Evolutionary conservation across 1,140 invertebrate species (phyloP).

Genomic region (Drosophila kanapiae): DNA sequence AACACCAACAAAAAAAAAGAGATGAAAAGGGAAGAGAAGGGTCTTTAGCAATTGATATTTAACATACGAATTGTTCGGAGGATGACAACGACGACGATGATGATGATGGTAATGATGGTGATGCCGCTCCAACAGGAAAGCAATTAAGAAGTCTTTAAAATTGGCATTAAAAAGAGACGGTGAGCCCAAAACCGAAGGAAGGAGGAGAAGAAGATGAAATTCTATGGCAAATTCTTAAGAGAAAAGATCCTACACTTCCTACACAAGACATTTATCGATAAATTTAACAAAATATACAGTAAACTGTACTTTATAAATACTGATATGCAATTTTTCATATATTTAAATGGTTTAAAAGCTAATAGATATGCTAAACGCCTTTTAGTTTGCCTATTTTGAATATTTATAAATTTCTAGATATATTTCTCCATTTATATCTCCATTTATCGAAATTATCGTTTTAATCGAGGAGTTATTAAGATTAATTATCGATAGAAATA

Average conservation of each 20-base stretch:
- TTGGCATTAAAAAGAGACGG: neutral
- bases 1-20: neutral
- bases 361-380: neutral
- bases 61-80: slow-evolving; percentile 40
- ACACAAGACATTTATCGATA: neutral
- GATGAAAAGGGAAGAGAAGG: neutral
- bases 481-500: too few species aligned
- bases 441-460: neutral
- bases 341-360: too few species aligned
- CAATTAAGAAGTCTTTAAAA: slow-evolving; percentile 9
- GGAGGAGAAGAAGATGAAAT: neutral
- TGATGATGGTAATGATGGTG: slow-evolving; percentile 11
- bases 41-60: slow-evolving; percentile 52
- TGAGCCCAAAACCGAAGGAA: neutral
- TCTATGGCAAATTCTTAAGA: neutral
- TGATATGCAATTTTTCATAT: neutral
- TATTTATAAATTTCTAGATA: too few species aligned
- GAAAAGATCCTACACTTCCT: neutral
- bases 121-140: neutral
- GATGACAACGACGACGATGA: slow-evolving; percentile 24
- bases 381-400: too few species aligned
- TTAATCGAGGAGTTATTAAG: neutral
- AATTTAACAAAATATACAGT: neutral
- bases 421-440: too few species aligned
- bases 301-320: neutral